Evolutionary conservation across 2,888 invertebrate species (phyloP).

Genomic region (Conops quadrifasciatus): DNA sequence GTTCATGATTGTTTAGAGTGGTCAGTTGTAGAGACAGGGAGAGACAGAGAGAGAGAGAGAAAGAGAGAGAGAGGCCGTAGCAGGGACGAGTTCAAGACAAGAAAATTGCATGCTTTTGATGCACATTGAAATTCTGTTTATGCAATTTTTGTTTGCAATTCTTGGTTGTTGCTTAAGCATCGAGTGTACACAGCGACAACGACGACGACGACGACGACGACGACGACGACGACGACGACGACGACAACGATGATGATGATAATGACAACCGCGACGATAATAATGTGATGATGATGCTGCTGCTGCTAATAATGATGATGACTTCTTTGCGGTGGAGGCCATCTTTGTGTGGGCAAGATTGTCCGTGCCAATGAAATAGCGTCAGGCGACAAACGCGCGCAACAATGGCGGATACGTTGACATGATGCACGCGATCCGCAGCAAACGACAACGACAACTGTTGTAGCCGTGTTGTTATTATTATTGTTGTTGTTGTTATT

Average conservation of each 20-base stretch:
- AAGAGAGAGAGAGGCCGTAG: neutral
- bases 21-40: slow-evolving; percentile 4
- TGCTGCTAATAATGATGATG: neutral
- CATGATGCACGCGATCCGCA: slow-evolving; percentile 32
- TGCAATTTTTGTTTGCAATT: neutral
- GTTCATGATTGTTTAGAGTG: neutral
- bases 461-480: slow-evolving; percentile 3
- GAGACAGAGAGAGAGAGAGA: slow-evolving; percentile 2
- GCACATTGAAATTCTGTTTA: slow-evolving; percentile 17
- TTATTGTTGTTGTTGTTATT: slow-evolving; percentile 8
- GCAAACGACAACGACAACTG: neutral
- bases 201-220: slow-evolving; percentile 2
- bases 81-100: slow-evolving; percentile 21
- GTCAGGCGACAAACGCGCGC: slow-evolving; percentile 1
- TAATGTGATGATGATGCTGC: neutral
- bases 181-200: neutral
- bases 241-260: neutral
- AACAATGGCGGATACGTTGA: slow-evolving; percentile 34
- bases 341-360: slow-evolving; percentile 9
- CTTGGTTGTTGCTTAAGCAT: neutral
- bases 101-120: slow-evolving; percentile 18
- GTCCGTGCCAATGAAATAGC: slow-evolving; percentile 6
- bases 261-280: too few relatives aligned
- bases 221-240: slow-evolving; percentile 7
- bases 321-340: slow-evolving; percentile 10